Evolutionary conservation across 2,888 invertebrate genomes (phyloP), one percentile per base, ranked within the genome.

Genomic region (Carterocephalus palaemon): DNA sequence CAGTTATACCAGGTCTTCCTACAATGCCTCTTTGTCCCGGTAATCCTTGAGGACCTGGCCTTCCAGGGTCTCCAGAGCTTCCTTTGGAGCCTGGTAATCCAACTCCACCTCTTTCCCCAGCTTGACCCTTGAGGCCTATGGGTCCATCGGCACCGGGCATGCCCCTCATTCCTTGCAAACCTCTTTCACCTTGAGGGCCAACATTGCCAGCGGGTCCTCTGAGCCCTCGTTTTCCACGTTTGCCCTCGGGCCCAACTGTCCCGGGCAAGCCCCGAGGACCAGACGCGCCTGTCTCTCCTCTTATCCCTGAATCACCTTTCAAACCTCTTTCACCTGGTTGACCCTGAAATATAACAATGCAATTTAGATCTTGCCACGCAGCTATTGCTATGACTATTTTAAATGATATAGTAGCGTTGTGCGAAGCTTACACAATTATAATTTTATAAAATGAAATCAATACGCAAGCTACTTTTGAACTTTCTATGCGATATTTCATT

Each of bases 201-300:
- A 88, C 62, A 37, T 89, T 88, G 0, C 95, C 94, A 4, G 90
- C 88, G 0, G 93, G 92, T n/a, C 95, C 94, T 49, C 92, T 84
- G 59, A 92, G 89, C 1, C 95, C 94, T 50, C 93, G 83, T 67
- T 94, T 94, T 0, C 95, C 95, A 47, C 94, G 89, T 82, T 95
- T 95, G 2, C 93, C 95, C 66, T 95, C 93, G 1, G 92, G 89
- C 0, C 95, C 95, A 3, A 90, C 71, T 2, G 89, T 83, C 1
- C 95, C 95, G 1, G 93, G 93, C 5, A 93, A 62, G 12, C 95
- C 95, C 53, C 94, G 87, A 2, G 93, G 92, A 1, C 95, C 95
- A 1, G 90, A 81, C 1, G 86, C 73, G 3, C 95, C 95, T 4
- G 78, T 56, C 74, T 95, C 95, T 17, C 95, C 95, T 74, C 95